Evolutionary conservation across 2,113 vertebrate species (phyloP), one percentile per base, ranked within the genome.

Genomic region (Paedocypris sp.): DNA sequence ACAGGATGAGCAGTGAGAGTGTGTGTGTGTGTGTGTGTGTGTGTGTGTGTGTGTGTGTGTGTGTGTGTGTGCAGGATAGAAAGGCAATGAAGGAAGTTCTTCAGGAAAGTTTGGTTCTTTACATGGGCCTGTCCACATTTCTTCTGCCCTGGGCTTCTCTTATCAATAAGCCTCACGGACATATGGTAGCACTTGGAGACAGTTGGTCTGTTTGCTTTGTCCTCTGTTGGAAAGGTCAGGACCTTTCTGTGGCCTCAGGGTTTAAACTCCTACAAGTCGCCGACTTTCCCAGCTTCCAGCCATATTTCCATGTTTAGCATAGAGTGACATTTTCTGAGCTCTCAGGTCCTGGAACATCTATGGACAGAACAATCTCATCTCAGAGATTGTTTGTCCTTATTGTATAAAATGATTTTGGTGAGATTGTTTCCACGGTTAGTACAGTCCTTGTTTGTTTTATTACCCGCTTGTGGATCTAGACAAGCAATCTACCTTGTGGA

Each of bases 181-280:
- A 49, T 32, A 41, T 56, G 35, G 52, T 16, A 56, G 35, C 36
- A 41, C 36, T 56, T 41, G 52, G 35, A 65, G 46, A 38, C 39
- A 19, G 35, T 31, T 35, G 48, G 62, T 43, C 56, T 68, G 43
- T 52, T 50, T 56, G 56, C 38, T 54, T 49, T 49, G 41, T 57
- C 25, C 46, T 41, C 41, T 2, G 47, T 59, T 33, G 51, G 42
- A 49, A 38, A 62, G 61, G 68, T 52, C 57, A 70, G 41, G 57
- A 65, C 68, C 68, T 62, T 52, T 26, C n/a, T 28, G n/a, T 49
- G 64, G 57, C 61, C 57, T 62, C 35, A 10, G 36, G 64, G 48
- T 52, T 61, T 32, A 29, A 42, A 46, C 60, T 13, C 33, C 58
- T 32, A 11, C 42, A 10, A 33, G 49, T 66, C 67, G 23, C 48